phyloP scores from a whole-genome alignment of 2,797 vertebrate genomes.

The Danio tinwini region DNA sequence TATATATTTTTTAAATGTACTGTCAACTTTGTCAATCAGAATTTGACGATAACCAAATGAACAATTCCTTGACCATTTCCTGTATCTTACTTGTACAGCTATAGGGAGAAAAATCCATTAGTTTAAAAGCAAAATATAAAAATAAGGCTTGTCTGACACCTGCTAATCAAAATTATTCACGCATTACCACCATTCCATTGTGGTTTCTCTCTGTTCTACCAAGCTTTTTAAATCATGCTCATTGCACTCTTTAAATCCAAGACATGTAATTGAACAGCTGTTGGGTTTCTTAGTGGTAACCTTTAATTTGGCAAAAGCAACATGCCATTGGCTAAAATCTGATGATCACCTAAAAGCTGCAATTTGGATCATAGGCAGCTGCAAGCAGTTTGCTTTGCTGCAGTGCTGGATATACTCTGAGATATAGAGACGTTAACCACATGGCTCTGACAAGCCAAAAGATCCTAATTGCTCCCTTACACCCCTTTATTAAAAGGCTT shows the following conservation, averaged over 20 bases:
- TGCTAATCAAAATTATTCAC: conserved; percentile 9
- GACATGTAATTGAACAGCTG: conserved; percentile 66
- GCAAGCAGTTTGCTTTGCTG: conserved; percentile 74
- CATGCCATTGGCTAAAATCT: conserved; percentile 62
- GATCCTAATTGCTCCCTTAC: conserved; percentile 60
- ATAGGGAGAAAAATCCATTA: too few species aligned
- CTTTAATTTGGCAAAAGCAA: conserved; percentile 78
- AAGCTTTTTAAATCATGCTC: conserved; percentile 2
- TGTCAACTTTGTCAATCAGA: too few species aligned
- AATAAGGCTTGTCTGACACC: background rate
- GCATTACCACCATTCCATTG: background rate
- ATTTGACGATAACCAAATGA: too few species aligned
- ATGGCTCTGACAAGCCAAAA: conserved; percentile 60
- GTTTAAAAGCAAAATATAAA: too few species aligned
- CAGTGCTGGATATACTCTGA: conserved; percentile 61
- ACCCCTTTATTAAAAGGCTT: conserved; percentile 61
- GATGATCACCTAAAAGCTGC: conserved; percentile 68
- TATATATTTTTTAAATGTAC: too few species aligned
- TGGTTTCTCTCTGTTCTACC: conserved; percentile 25
- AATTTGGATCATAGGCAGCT: conserved; percentile 80
- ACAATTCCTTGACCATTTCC: too few species aligned
- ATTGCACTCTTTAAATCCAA: conserved; percentile 43
- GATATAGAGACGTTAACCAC: conserved; percentile 48
- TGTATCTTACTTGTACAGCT: too few species aligned
- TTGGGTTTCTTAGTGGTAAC: conserved; percentile 64